Conservation (phyloP, 2,113 vertebrate genomes). For the Microtus ochrogaster region DNA sequence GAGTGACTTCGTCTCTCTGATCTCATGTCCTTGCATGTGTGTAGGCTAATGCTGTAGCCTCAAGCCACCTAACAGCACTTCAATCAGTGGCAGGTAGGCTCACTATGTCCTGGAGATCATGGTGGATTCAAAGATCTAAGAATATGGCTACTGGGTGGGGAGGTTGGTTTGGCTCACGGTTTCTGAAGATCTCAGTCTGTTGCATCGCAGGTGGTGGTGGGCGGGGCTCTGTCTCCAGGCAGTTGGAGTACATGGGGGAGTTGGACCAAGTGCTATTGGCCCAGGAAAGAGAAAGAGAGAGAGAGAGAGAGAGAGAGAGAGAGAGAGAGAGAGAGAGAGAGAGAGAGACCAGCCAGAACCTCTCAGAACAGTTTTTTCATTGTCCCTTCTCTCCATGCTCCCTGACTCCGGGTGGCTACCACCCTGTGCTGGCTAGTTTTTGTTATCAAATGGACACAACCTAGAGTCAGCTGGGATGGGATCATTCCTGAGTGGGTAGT, state of each 20-base stretch:
- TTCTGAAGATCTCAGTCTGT: neutral
- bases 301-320: too few relatives aligned
- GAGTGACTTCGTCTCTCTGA: neutral
- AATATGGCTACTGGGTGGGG: neutral
- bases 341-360: neutral
- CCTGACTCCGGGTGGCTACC: neutral
- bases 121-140: neutral
- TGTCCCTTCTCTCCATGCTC: too few relatives aligned
- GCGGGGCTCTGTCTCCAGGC: too few relatives aligned
- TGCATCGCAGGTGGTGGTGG: too few relatives aligned
- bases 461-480: neutral
- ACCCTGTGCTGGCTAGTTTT: neutral
- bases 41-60: too few relatives aligned
- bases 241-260: neutral
- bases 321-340: too few relatives aligned
- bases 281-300: too few relatives aligned
- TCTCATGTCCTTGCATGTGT: neutral
- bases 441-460: neutral
- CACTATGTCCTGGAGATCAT: neutral
- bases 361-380: too few relatives aligned
- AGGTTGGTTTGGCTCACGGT: too few relatives aligned
- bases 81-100: neutral
- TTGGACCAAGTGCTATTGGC: neutral
- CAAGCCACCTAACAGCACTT: neutral
- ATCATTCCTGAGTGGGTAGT: neutral